Conservation (phyloP, 2,113 vertebrate genomes). For the Rattus rattus region DNA sequence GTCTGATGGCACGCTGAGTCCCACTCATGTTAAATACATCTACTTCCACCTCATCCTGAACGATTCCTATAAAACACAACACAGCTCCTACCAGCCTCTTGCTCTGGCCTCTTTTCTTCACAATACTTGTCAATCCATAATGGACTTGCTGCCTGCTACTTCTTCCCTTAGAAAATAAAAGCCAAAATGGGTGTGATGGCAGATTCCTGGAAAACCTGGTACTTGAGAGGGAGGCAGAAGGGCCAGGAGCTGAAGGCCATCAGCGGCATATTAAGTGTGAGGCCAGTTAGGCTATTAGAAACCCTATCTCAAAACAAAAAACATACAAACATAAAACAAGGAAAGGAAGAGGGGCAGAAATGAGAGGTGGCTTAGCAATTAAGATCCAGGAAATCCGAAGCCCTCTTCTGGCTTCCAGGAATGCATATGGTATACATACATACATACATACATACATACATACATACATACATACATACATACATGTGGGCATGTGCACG, state of each 20-base stretch:
- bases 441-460: neutral
- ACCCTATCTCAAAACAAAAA: neutral
- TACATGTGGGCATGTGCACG: no score
- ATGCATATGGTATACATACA: no score
- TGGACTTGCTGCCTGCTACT: neutral
- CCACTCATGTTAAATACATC: neutral
- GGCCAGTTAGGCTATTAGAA: neutral
- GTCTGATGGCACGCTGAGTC: neutral
- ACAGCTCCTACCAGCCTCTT: neutral
- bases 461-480: fast-evolving
- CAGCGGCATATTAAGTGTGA: neutral
- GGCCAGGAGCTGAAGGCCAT: neutral
- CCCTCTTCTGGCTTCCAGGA: neutral
- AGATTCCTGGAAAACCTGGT: neutral
- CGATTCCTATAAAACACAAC: neutral
- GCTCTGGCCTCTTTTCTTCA: neutral
- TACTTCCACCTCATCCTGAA: neutral
- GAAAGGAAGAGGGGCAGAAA: neutral
- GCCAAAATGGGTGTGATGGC: neutral
- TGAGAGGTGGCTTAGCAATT: neutral
- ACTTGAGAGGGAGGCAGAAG: neutral
- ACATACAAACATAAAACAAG: neutral
- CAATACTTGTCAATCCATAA: neutral
- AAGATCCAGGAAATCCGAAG: neutral
- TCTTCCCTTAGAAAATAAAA: neutral